phyloP scores from a whole-genome alignment of 2,113 vertebrate genomes.

The Elephas maximus region DNA sequence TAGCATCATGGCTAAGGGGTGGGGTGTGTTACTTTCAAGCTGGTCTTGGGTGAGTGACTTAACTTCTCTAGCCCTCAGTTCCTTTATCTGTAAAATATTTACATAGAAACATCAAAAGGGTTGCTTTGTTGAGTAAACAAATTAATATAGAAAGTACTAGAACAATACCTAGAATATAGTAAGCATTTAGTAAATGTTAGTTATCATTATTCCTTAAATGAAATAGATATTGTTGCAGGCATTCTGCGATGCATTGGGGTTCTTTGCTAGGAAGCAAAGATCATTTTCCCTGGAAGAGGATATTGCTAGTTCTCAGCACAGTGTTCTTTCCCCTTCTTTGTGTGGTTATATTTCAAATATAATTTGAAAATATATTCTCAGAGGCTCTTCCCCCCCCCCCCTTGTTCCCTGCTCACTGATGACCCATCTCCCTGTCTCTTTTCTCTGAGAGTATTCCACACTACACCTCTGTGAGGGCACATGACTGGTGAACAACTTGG shows the following conservation, averaged over 20 bases:
- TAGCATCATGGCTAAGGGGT: not conserved
- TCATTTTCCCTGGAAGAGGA: not conserved
- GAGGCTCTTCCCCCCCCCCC: not conserved
- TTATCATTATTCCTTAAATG: not conserved
- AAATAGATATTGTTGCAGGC: not conserved
- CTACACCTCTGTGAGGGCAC: not conserved
- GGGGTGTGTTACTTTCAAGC: not conserved
- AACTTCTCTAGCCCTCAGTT: not conserved
- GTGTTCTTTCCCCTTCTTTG: not conserved
- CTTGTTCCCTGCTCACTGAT: not conserved
- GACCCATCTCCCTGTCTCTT: not conserved
- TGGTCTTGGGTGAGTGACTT: not conserved
- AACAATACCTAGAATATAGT: not conserved
- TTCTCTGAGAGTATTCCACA: not conserved
- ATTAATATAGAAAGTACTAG: not conserved
- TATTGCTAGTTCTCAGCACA: not conserved
- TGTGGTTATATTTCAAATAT: conserved; percentile 34
- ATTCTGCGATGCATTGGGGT: fast-evolving
- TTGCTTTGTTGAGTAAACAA: not conserved
- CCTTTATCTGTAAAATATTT: not conserved
- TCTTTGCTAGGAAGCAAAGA: not conserved
- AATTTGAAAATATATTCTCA: conserved; percentile 48
- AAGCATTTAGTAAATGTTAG: not conserved
- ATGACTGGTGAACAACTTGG: not conserved
- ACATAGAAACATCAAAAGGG: not conserved